A percentile compares a stretch with the other conserved stretches of the same genome.
Evolutionary conservation across 2,113 vertebrate genomes (phyloP).

Genomic region (Austrofundulus limnaeus): DNA sequence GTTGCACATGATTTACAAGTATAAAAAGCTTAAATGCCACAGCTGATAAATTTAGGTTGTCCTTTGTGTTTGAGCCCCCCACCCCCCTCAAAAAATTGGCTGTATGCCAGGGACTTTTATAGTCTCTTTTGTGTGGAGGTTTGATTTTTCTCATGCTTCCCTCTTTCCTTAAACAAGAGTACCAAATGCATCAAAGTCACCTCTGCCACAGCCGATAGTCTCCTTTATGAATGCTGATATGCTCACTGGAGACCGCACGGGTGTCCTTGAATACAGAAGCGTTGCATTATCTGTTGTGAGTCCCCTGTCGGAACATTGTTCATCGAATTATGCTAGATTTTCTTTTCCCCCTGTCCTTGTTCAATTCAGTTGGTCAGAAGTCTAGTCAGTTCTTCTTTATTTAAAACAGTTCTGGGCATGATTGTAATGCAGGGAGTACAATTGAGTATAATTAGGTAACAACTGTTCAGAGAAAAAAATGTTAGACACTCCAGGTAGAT

Average conservation of each 20-base stretch:
- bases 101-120: constrained; percentile 45
- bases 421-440: constrained; percentile 11
- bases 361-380: constrained; percentile 34
- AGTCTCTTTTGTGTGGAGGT: constrained; percentile 45
- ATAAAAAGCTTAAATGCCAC: constrained; percentile 46
- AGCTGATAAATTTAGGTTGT: constrained; percentile 45
- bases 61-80: constrained; percentile 39
- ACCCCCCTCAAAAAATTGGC: constrained; percentile 34
- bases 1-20: constrained; percentile 42
- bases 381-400: constrained; percentile 28
- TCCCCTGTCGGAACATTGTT: constrained; percentile 43
- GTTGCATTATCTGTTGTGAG: constrained; percentile 53
- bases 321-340: constrained; percentile 6
- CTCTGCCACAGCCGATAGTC: constrained; percentile 49
- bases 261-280: constrained; percentile 69
- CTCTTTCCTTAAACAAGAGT: constrained; percentile 62
- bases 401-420: constrained; percentile 15
- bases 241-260: constrained; percentile 46
- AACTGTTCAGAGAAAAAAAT: not conserved
- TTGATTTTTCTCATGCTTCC: constrained; percentile 59
- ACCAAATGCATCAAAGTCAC: constrained; percentile 74
- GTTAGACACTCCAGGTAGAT: constrained; percentile 26
- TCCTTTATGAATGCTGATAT: constrained; percentile 69
- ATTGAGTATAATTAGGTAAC: constrained; percentile 21
- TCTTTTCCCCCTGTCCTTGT: constrained; percentile 3